Base-by-base conservation (phyloP, 1,140 invertebrate genomes). In the Charaxes varanes region DNA sequence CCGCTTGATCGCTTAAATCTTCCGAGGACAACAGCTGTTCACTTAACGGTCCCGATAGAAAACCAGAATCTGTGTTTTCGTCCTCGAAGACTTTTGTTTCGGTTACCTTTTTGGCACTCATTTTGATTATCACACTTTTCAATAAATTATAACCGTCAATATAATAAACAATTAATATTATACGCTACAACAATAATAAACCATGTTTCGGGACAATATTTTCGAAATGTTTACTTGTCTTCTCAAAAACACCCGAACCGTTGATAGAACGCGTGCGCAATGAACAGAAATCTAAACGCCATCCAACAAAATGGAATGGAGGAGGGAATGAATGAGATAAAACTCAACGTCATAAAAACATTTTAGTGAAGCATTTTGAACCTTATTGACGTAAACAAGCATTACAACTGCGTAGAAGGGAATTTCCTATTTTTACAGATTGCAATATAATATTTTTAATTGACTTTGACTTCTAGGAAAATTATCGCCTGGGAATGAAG, bases 81-180 rank as follows among this genome's bases (percentile, higher is more conserved):
- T 72, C 63, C 41, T 70, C 70, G 22, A 42, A 49, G 41, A 79
- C 30, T 53, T 77, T 79, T 17, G 73, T 72, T 28, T 72, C 59
- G 38, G 44, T 59, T 52, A 33, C 58, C 46, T 65, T 79, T 41
- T 69, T 74, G 59, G 62, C 72, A 79, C 77, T 81, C 77, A 81
- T 81, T 69, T 64, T 79, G 32, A 46, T 38, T 37, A 53, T 42
- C 22, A 49, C 57, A 62, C 41, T 60, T 45, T 34, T 36, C n/a
- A 47, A 33, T 42, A 53, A 47, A 22, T 50, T 31, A 49, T 31
- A 48, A 42, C 32, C 36, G 12, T 28, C 11, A 40, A 41, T 35
- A 41, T 41, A 41, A 61, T 15, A 45, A 46, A 46, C 24, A 36
- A 40, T 22, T 26, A 26, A 15, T 51, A 31, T 53, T 45, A 62